Evolutionary conservation across 2,888 invertebrate species (phyloP).

Genomic region (Tigriopus californicus): DNA sequence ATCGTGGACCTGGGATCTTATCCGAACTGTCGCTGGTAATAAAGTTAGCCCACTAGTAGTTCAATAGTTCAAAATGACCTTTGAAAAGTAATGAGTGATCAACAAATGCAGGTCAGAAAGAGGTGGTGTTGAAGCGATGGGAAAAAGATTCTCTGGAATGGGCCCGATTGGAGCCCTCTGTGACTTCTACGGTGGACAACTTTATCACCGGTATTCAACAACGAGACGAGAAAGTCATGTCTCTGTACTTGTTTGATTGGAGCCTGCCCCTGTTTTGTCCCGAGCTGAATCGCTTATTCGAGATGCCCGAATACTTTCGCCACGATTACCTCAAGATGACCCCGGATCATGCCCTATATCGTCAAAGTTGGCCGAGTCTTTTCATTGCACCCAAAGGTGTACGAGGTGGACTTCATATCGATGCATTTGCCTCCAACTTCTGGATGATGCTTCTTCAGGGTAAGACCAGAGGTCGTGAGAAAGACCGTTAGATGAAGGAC

Average conservation of each 20-base stretch:
- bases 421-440: conserved; percentile 26
- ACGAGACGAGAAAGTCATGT: background rate
- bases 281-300: conserved; percentile 22
- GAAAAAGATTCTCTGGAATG: background rate
- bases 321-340: conserved; percentile 23
- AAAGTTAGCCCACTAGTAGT: too few species aligned
- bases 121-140: too few species aligned
- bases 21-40: too few species aligned
- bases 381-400: conserved; percentile 24
- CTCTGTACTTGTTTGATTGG: conserved; percentile 25
- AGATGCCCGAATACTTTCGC: conserved; percentile 24
- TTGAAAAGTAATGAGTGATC: too few species aligned
- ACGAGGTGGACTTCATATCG: conserved; percentile 24
- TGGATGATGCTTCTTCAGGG: conserved; percentile 26
- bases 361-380: conserved; percentile 26
- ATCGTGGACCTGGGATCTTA: too few species aligned
- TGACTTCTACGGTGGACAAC: background rate
- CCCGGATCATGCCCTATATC: conserved; percentile 21
- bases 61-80: too few species aligned
- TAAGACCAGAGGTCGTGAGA: too few species aligned
- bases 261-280: conserved; percentile 25
- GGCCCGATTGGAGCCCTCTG: background rate
- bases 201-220: background rate
- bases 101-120: too few species aligned
- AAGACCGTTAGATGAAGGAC: too few species aligned